These are phyloP conservation scores for Sitta europaea DNA, from an alignment of 2,113 vertebrate genomes.

Conservation along the genomic window DNA sequence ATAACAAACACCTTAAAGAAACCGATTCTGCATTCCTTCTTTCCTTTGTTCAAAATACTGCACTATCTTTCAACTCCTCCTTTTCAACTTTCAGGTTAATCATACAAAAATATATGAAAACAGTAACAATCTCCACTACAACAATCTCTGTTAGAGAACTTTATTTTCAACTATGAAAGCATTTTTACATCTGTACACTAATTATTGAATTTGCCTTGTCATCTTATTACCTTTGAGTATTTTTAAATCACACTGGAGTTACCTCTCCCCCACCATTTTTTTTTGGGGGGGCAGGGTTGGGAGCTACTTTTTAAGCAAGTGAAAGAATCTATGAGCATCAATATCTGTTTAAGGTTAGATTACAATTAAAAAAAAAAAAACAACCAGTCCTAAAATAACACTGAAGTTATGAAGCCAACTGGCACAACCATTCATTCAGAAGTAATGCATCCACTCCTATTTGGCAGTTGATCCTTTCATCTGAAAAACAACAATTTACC, in stretches of 20 bases:
- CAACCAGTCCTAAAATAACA: not conserved
- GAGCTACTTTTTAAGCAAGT: not conserved
- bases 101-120: not conserved
- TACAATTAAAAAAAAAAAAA: not conserved
- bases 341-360: not conserved
- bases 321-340: not conserved
- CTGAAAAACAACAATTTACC: not conserved
- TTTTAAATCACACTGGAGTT: not conserved
- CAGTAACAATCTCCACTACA: not conserved
- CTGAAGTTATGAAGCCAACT: not conserved
- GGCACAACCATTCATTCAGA: not conserved
- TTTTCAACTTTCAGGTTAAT: not conserved
- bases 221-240: not conserved
- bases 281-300: fast-evolving
- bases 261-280: fast-evolving
- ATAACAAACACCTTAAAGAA: not conserved
- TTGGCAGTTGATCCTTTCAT: not conserved
- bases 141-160: not conserved
- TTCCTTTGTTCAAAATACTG: not conserved
- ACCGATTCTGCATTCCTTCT: not conserved
- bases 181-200: not conserved
- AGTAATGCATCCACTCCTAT: not conserved
- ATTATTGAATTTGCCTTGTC: not conserved
- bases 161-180: not conserved
- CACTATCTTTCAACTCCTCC: not conserved